Evolutionary conservation across 2,888 invertebrate genomes (phyloP), one percentile per base, ranked within the genome.

Genomic region (Rutpela maculata): DNA sequence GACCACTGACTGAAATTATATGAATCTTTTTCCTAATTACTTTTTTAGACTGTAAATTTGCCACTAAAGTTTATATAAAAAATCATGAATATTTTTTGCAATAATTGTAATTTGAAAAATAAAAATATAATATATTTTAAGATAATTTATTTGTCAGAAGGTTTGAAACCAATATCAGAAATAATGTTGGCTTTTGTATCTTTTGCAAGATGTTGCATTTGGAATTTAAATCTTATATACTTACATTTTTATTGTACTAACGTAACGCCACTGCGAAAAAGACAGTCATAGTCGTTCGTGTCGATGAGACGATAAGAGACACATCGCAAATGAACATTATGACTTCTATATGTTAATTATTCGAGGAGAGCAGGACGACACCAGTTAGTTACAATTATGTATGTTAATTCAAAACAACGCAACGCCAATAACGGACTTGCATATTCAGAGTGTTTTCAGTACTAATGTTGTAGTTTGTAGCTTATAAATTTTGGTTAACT

Each of bases 321-420:
- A 78, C 78, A 77, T 76, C 73, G 80, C 78, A 82, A 85, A 84
- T 82, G 86, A 84, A 86, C 85, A 85, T 86, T 86, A 86, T 86
- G 85, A 86, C 85, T 85, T 83, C 82, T 84, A 82, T 85, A 85
- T 84, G 85, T 82, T 86, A 85, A 87, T 87, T 85, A 83, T 78
- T 81, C 79, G 77, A 74, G 75, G 76, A 79, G 80, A 78, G 78
- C 78, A 70, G 80, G 81, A 79, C 82, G 83, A 79, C 84, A 82
- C 85, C 81, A 83, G 83, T 82, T 82, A 83, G 82, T 82, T 82
- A 86, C 86, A 86, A 86, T 86, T 86, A 86, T 86, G 83, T 86
- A 86, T 86, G 86, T 86, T 85, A 86, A 86, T 86, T 83, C 77
- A 73, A 73, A 72, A 76, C 78, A 77, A 78, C 79, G 78, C 78